phyloP scores from a whole-genome alignment of 2,797 vertebrate genomes.

The Champsocephalus esox region DNA sequence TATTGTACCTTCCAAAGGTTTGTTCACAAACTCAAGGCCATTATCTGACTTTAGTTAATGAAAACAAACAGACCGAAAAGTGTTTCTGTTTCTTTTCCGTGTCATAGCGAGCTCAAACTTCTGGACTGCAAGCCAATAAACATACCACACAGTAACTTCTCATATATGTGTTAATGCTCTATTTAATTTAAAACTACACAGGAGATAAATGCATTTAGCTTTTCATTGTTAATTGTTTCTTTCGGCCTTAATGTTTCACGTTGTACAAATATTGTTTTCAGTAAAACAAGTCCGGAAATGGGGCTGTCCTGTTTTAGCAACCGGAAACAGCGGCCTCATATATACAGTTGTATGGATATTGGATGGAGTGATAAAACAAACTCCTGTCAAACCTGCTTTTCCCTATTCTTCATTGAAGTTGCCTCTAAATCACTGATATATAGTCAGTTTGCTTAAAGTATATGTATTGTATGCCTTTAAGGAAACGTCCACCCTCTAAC shows the following conservation, averaged over 20 bases:
- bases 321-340: constrained; percentile 74
- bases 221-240: constrained; percentile 55
- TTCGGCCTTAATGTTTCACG: constrained; percentile 65
- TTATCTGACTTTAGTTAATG: constrained; percentile 59
- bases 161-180: constrained; percentile 44
- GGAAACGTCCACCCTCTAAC: constrained; percentile 42
- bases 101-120: constrained; percentile 50
- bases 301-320: constrained; percentile 71
- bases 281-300: constrained; percentile 62
- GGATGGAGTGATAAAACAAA: constrained; percentile 77
- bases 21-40: constrained; percentile 74
- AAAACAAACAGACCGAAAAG: constrained; percentile 56
- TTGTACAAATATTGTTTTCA: constrained; percentile 67
- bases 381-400: constrained; percentile 67
- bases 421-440: constrained; percentile 47
- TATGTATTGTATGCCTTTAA: constrained; percentile 40
- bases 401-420: constrained; percentile 57
- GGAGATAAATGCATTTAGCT: constrained; percentile 43
- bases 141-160: constrained; percentile 37
- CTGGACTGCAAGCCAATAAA: constrained; percentile 46
- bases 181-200: constrained; percentile 40
- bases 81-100: constrained; percentile 58
- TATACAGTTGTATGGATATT: constrained; percentile 75
- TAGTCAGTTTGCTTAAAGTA: constrained; percentile 63
- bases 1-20: constrained; percentile 80